These are phyloP conservation scores for Aythya baeri DNA, from an alignment of 2,113 vertebrate species.

Conservation along the genomic window DNA sequence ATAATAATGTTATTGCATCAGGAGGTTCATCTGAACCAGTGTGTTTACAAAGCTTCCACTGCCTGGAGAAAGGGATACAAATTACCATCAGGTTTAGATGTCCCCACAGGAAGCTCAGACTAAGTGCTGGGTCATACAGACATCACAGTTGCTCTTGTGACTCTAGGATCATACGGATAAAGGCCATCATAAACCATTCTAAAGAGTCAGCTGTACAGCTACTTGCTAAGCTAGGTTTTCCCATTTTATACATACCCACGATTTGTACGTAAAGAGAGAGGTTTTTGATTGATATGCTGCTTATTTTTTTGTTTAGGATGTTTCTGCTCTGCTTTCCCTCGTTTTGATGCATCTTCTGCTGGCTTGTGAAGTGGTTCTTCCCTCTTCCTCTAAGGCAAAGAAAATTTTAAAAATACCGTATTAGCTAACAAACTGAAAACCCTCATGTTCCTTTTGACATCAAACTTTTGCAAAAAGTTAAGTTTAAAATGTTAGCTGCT, in stretches of 20 bases:
- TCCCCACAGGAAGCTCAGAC: not conserved
- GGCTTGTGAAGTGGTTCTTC: conserved; percentile 64
- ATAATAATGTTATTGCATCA: not conserved
- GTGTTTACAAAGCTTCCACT: not conserved
- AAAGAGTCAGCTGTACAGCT: not conserved
- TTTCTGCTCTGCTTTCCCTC: conserved; percentile 73
- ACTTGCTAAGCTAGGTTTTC: conserved; percentile 33
- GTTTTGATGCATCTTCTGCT: conserved; percentile 67
- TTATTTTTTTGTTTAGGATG: conserved; percentile 70
- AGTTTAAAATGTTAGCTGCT: not conserved
- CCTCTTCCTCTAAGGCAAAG: conserved; percentile 76
- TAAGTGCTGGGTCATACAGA: rapidly evolving
- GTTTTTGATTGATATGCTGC: conserved; percentile 60
- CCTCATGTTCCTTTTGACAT: not conserved
- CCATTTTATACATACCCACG: conserved; percentile 75
- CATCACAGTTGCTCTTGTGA: not conserved
- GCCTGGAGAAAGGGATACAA: not conserved
- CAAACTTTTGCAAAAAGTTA: not conserved
- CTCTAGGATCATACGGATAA: not conserved
- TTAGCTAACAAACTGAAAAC: conserved; percentile 42
- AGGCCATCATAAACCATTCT: not conserved
- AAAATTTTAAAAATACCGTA: conserved; percentile 64
- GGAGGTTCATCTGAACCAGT: not conserved
- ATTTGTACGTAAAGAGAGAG: conserved; percentile 69
- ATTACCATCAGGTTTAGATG: not conserved